Evolutionary conservation across 2,113 vertebrate species (phyloP).

Genomic region (Tricholaema leucomelas): DNA sequence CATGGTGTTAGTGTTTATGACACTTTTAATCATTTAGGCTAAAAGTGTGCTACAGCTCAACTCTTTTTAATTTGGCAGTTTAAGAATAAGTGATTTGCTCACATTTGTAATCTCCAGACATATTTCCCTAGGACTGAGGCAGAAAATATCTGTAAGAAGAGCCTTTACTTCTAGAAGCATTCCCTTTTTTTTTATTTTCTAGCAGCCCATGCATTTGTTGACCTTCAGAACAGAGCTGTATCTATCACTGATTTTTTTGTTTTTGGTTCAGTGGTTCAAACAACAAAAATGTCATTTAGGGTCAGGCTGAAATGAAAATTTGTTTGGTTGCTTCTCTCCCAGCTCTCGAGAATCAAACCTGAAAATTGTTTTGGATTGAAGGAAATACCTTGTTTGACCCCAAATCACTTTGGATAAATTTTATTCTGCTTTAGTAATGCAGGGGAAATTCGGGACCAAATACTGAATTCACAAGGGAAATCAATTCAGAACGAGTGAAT

Average conservation of each 20-base stretch:
- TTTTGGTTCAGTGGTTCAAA: neutral
- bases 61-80: neutral
- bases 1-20: neutral
- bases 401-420: neutral
- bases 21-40: neutral
- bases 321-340: neutral
- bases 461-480: neutral
- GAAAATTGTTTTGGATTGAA: neutral
- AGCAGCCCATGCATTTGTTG: neutral
- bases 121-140: neutral
- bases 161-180: neutral
- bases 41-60: neutral
- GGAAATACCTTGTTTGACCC: neutral
- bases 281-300: neutral
- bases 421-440: neutral
- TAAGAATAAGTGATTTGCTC: neutral
- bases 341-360: neutral
- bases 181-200: neutral
- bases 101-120: too few relatives aligned
- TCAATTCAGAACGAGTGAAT: neutral
- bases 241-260: neutral
- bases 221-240: neutral
- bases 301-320: neutral
- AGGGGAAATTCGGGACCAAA: neutral
- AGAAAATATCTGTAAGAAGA: neutral